Percentiles rank a stretch among this genome's conserved stretches.
These are phyloP conservation scores for Dryococelus australis DNA, from an alignment of 2,888 invertebrate genomes.

Conservation along the genomic window DNA sequence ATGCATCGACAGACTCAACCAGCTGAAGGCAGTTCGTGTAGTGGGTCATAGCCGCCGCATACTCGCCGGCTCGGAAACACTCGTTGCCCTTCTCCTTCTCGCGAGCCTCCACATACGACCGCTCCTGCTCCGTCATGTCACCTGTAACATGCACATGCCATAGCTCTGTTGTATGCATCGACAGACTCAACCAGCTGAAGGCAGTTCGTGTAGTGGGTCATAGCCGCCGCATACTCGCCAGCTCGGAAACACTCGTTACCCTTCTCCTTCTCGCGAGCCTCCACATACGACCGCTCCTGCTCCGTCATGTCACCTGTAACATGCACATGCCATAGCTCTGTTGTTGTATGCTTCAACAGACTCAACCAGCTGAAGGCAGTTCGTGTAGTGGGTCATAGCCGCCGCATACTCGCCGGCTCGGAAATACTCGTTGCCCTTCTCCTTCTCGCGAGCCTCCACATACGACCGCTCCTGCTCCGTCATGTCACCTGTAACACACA, in stretches of 20 bases:
- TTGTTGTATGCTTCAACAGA: conserved; percentile 70
- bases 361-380: conserved; percentile 66
- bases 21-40: conserved; percentile 70
- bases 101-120: conserved; percentile 53
- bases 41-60: conserved; percentile 67
- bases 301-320: neutral
- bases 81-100: conserved; percentile 77
- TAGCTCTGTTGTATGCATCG: conserved; percentile 70
- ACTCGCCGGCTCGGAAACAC: conserved; percentile 71
- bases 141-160: conserved; percentile 51
- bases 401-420: conserved; percentile 69
- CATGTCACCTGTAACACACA: neutral
- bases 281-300: conserved; percentile 46
- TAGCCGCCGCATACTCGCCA: conserved; percentile 70
- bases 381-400: conserved; percentile 70
- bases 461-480: conserved; percentile 36
- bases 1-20: conserved; percentile 62
- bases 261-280: conserved; percentile 66
- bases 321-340: conserved; percentile 68
- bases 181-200: conserved; percentile 63
- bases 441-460: conserved; percentile 62
- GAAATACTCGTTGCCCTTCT: conserved; percentile 78
- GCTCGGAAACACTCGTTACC: conserved; percentile 76
- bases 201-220: conserved; percentile 71
- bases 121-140: conserved; percentile 12